Evolutionary conservation across 2,888 invertebrate species (phyloP).

Genomic region (Oegoconia quadripuncta): DNA sequence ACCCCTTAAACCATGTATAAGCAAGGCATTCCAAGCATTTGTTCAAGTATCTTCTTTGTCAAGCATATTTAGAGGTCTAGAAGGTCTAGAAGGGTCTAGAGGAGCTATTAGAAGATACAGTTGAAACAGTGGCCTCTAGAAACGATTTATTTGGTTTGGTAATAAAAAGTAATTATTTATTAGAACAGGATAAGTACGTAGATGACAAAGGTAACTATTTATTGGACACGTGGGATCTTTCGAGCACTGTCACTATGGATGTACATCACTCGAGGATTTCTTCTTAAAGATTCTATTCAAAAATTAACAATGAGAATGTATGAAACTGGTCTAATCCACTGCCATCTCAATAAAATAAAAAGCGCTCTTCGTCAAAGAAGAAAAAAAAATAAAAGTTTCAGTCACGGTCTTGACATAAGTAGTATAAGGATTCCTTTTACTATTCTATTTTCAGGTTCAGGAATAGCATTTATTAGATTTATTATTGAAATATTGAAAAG

Average conservation of each 20-base stretch:
- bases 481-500: neutral
- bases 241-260: neutral
- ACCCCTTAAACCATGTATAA: conserved; percentile 6
- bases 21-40: neutral
- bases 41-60: neutral
- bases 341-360: neutral
- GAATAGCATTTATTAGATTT: neutral
- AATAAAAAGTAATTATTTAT: neutral
- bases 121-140: too few species aligned
- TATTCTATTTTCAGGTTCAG: neutral
- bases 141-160: too few species aligned
- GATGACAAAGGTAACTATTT: neutral
- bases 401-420: too few species aligned
- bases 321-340: neutral
- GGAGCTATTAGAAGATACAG: too few species aligned
- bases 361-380: neutral
- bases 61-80: too few species aligned
- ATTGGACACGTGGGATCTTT: neutral
- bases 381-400: conserved; percentile 4
- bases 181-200: neutral
- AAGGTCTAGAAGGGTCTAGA: too few species aligned
- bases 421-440: conserved; percentile 1
- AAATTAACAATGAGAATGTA: neutral
- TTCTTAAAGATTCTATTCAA: neutral
- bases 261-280: neutral